A percentile compares a stretch with the other conserved stretches of the same genome.
Conservation (phyloP, 2,113 vertebrate species). For the Dasyurus viverrinus region DNA sequence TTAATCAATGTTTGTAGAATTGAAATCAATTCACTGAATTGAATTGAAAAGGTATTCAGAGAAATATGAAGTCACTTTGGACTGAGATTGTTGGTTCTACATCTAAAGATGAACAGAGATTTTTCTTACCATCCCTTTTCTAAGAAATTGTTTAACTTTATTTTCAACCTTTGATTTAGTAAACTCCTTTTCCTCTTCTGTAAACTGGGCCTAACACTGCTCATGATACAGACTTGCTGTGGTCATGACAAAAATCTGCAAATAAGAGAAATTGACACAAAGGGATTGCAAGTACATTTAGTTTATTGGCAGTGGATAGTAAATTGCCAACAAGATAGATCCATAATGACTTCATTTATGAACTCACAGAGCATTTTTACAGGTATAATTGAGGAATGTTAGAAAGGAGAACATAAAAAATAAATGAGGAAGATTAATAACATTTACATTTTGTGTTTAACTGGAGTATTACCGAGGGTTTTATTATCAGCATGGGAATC, state of each 20-base stretch:
- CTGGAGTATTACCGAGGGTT: not conserved
- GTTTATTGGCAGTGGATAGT: not conserved
- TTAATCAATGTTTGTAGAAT: no score
- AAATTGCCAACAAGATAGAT: not conserved
- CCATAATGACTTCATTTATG: not conserved
- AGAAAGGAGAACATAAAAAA: not conserved
- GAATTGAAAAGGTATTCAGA: no score
- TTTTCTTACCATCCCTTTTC: no score
- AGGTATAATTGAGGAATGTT: not conserved
- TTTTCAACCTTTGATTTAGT: no score
- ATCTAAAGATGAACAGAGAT: no score
- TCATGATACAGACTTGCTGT: not conserved
- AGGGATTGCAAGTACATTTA: not conserved
- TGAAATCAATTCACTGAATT: no score
- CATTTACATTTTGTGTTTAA: not conserved
- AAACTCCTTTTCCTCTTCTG: not conserved
- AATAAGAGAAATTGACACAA: not conserved
- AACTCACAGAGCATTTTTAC: not conserved
- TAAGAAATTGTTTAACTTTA: no score
- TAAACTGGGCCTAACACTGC: not conserved
- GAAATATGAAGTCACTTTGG: no score
- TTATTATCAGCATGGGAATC: not conserved
- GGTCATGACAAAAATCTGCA: not conserved
- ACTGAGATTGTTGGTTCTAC: no score
- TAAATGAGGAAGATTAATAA: not conserved